Base-by-base conservation (phyloP, 2,888 invertebrate genomes). In the Hirtodrosophila duncani region DNA sequence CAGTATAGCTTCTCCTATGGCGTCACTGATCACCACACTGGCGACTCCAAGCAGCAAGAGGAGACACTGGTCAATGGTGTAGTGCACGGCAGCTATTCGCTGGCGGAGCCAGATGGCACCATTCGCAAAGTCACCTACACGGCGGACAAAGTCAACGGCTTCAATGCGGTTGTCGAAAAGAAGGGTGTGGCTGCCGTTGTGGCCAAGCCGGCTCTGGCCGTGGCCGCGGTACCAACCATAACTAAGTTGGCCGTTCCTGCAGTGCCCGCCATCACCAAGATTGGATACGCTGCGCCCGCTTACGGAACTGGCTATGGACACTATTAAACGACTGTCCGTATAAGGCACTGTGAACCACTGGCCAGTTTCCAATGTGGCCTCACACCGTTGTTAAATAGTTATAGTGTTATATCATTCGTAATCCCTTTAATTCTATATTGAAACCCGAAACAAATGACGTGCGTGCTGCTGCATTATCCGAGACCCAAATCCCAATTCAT, bases 41-140 rank as follows among this genome's bases (percentile, higher is more conserved):
- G 87, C 10, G 87, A 87, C 39, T 83, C 85, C 23, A 87, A 87
- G 67, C 84, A 78, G 39, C 87, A 87, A 67, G 81, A 83, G 57
- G 87, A 87, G 68, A 71, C 83, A 7, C 84, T 86, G 2, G 83
- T 85, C 59, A 85, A 86, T 30, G 87, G 86, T 45, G 84, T 85
- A 7, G 87, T 87, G 13, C 83, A 82, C 26, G 87, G 87, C 50
- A 85, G 85, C 72, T 87, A 87, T 51, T 83, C 87, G 0, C 64
- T 87, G 55, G 72, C 85, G 36, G 87, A 87, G 30, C 72, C 87
- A 58, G 87, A 87, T 69, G 87, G 87, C 36, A 80, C 82, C 56
- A 83, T 83, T 20, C 82, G 86, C 39, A 85, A 82, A 44, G 86
- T 86, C 5, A 83, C 85, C 46, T 86, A 86, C 57, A 83, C 85